Conservation (phyloP, 2,797 vertebrate genomes). For the Muscicapa comitata region DNA sequence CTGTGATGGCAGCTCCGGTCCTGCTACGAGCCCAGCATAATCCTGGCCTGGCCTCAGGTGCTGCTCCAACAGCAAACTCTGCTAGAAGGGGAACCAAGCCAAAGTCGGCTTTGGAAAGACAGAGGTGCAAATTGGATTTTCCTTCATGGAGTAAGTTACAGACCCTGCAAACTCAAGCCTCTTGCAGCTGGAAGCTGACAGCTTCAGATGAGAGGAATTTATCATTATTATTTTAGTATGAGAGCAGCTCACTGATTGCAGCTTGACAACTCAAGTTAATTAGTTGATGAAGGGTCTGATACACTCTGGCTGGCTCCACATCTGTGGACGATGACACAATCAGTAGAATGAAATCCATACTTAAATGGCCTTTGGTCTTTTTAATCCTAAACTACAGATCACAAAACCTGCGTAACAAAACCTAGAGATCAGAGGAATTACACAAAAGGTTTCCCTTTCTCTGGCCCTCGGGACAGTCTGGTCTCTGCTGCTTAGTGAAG, state of each 20-base stretch:
- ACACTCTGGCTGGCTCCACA: not conserved
- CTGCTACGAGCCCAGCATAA: rapidly evolving
- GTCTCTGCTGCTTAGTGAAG: not conserved
- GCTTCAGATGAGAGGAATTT: conserved; percentile 30
- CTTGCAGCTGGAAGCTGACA: conserved; percentile 23
- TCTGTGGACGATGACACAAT: not conserved
- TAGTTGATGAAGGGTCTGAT: conserved; percentile 52
- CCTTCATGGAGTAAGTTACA: not conserved
- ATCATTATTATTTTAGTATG: conserved; percentile 33
- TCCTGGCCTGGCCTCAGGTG: not conserved
- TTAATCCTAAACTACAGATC: conserved; percentile 37
- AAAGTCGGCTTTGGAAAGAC: not conserved
- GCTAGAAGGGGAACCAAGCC: not conserved
- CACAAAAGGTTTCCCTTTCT: not conserved
- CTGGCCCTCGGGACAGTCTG: not conserved
- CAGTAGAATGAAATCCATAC: not conserved
- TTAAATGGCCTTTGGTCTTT: conserved; percentile 21
- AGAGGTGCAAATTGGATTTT: not conserved
- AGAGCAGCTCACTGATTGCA: conserved; percentile 36
- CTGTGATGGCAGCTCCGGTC: not conserved
- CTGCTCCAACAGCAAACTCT: not conserved
- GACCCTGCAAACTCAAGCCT: not conserved
- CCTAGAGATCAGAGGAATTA: conserved; percentile 14
- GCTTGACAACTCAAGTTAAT: conserved; percentile 47
- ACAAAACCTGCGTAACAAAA: conserved; percentile 40